phyloP scores from a whole-genome alignment of 2,888 invertebrate genomes.

The Machimus atricapillus region DNA sequence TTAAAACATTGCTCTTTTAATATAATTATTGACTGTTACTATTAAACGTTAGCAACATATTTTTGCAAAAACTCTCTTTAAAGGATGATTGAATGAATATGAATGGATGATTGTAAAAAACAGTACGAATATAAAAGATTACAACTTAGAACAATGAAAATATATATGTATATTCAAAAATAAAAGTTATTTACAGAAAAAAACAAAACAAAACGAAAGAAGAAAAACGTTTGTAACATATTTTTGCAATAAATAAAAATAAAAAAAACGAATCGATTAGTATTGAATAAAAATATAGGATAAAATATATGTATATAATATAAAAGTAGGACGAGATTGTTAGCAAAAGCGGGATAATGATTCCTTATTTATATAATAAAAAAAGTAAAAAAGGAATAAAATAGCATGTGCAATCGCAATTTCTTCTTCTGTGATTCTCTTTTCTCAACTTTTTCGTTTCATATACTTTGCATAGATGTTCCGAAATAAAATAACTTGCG shows the following conservation, averaged over 20 bases:
- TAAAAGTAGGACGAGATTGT: conserved; percentile 40
- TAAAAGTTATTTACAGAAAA: conserved; percentile 44
- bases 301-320: conserved; percentile 36
- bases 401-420: conserved; percentile 54
- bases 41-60: conserved; percentile 13
- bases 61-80: conserved; percentile 18
- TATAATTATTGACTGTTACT: background rate
- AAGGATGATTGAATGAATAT: background rate
- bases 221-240: conserved; percentile 25
- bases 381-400: conserved; percentile 44
- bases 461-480: background rate
- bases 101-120: conserved; percentile 31
- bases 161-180: conserved; percentile 45
- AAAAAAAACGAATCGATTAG: conserved; percentile 56
- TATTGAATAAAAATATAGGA: conserved; percentile 50
- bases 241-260: conserved; percentile 34
- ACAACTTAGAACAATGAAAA: conserved; percentile 33
- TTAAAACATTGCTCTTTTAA: background rate
- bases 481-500: conserved; percentile 10
- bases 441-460: conserved; percentile 33
- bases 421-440: conserved; percentile 47
- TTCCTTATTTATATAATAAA: conserved; percentile 41
- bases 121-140: conserved; percentile 37
- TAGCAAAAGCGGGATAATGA: conserved; percentile 42
- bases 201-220: conserved; percentile 37